A percentile compares a stretch with the other conserved stretches of the same genome.
Conservation (phyloP, 2,113 vertebrate genomes). For the Trematocara zebra region DNA sequence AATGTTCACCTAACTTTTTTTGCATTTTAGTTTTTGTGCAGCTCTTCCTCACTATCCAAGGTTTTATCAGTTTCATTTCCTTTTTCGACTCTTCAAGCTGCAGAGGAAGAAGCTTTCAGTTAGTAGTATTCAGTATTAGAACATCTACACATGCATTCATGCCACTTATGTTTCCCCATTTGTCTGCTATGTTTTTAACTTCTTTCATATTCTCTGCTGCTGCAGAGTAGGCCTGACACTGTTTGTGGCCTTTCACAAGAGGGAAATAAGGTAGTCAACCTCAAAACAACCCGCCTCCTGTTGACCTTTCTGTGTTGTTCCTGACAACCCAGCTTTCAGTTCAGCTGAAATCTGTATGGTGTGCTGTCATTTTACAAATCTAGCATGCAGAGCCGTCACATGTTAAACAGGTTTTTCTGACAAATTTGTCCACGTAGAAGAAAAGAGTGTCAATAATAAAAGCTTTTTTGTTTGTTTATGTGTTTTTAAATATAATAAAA, state of each 20-base stretch:
- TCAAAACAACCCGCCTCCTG: constrained; percentile 17
- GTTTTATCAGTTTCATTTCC: constrained; percentile 15
- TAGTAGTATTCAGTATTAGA: neutral
- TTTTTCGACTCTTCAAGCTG: neutral
- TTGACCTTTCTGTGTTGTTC: constrained; percentile 40
- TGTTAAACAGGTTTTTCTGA: neutral
- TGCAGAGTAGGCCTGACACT: neutral
- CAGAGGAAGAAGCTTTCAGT: neutral
- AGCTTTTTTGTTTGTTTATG: neutral
- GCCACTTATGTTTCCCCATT: neutral
- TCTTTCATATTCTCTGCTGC: neutral
- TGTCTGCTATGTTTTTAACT: neutral
- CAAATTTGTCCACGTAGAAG: neutral
- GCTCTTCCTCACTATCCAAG: neutral
- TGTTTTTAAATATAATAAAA: neutral
- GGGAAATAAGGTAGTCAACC: constrained; percentile 23
- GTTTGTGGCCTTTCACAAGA: constrained; percentile 15
- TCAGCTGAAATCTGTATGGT: neutral
- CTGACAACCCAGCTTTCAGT: constrained; percentile 9
- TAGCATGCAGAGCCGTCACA: neutral
- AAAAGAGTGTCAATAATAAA: neutral
- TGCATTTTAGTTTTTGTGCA: neutral
- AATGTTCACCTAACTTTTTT: neutral
- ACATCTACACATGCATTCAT: neutral
- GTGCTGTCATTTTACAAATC: neutral